phyloP scores from a whole-genome alignment of 2,113 vertebrate genomes.

The Notiomystis cincta region DNA sequence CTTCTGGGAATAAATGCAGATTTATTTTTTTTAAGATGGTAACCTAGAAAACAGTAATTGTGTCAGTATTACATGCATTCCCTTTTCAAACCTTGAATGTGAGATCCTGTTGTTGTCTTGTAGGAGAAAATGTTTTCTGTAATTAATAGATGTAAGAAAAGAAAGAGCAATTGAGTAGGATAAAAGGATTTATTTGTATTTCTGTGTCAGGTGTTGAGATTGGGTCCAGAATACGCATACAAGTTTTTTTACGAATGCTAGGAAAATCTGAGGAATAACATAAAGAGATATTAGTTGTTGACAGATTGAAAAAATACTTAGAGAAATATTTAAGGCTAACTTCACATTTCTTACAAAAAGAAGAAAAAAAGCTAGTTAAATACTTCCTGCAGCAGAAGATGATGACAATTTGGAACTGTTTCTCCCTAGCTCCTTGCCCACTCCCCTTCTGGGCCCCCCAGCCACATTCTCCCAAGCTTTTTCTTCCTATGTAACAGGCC shows the following conservation, averaged over 20 bases:
- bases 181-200: not conserved
- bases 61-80: not conserved
- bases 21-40: not conserved
- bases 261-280: not conserved
- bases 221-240: not conserved
- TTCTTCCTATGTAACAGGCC: not conserved
- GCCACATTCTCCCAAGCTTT: not conserved
- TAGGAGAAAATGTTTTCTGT: not conserved
- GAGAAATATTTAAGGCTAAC: not conserved
- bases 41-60: not conserved
- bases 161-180: not conserved
- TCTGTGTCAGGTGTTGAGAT: not conserved
- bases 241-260: not conserved
- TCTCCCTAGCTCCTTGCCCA: rapidly evolving
- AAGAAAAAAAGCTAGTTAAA: not conserved
- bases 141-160: not conserved
- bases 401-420: not conserved
- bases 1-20: not conserved
- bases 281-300: not conserved
- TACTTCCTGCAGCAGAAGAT: not conserved
- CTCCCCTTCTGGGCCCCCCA: rapidly evolving
- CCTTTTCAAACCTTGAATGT: not conserved
- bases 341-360: not conserved
- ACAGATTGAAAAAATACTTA: not conserved
- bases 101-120: not conserved